phyloP scores from a whole-genome alignment of 2,113 vertebrate genomes.

The Corythornis vintsioides region DNA sequence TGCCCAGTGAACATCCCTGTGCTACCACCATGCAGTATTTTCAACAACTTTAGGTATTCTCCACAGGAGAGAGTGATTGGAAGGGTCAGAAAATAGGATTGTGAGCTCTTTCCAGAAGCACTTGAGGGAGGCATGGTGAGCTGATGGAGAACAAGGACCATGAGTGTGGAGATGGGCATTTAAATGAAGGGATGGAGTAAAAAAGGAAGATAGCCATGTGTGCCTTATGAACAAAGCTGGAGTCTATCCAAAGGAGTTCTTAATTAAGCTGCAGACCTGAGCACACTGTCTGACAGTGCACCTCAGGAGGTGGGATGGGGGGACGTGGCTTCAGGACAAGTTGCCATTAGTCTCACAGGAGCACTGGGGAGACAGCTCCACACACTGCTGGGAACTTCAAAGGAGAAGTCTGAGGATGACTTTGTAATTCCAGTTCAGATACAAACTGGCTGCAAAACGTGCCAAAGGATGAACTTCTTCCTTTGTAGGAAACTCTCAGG shows the following conservation, averaged over 20 bases:
- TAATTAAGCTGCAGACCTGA: neutral
- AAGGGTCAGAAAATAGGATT: neutral
- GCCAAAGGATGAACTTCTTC: neutral
- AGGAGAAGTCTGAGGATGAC: neutral
- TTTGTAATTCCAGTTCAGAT: neutral
- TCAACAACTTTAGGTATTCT: neutral
- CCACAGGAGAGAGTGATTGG: neutral
- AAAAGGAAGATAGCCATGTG: neutral
- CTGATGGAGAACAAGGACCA: neutral
- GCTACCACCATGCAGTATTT: neutral
- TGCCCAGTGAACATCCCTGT: neutral
- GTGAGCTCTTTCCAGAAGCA: neutral
- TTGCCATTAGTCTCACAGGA: neutral
- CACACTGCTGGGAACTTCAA: rapidly evolving
- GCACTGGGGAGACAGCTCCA: neutral
- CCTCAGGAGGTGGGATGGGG: neutral
- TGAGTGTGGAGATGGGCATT: neutral
- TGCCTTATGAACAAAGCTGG: neutral
- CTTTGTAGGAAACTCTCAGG: rapidly evolving
- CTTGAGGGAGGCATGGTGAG: neutral
- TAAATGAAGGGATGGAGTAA: neutral
- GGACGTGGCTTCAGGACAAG: neutral
- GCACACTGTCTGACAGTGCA: neutral
- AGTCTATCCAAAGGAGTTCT: neutral
- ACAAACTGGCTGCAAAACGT: neutral